These are phyloP conservation scores for Calycopis cecrops DNA, from an alignment of 1,140 invertebrate genomes.

Conservation along the genomic window DNA sequence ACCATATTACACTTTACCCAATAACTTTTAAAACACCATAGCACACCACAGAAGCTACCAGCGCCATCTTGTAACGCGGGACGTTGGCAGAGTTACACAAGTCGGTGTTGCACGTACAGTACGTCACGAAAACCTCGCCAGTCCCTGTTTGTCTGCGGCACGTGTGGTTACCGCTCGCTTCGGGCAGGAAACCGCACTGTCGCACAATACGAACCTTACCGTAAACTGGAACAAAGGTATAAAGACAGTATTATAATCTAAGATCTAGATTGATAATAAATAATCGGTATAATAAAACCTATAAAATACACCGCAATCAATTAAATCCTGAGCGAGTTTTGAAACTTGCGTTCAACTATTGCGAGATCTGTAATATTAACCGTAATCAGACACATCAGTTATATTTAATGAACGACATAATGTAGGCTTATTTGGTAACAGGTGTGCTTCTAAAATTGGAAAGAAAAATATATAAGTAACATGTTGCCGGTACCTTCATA, in stretches of 20 bases:
- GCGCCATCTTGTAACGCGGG: conserved; percentile 25
- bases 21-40: neutral
- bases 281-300: no score
- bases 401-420: no score
- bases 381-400: no score
- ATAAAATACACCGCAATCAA: no score
- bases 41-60: conserved; percentile 5
- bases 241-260: conserved; percentile 13
- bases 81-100: conserved; percentile 79
- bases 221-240: conserved; percentile 79
- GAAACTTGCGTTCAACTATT: no score
- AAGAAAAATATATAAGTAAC: no score
- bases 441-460: no score
- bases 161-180: conserved; percentile 74
- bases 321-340: no score
- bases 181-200: conserved; percentile 84
- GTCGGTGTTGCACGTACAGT: conserved; percentile 85
- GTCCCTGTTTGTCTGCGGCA: conserved; percentile 82
- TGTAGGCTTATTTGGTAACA: no score
- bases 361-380: no score
- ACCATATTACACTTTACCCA: neutral
- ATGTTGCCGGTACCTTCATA: no score
- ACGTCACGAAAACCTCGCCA: conserved; percentile 82
- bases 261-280: no score
- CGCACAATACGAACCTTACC: conserved; percentile 83